These are phyloP conservation scores for Henricia sp. DNA, from an alignment of 53 echinoderm and acorn worm species.

Conservation along the genomic window DNA sequence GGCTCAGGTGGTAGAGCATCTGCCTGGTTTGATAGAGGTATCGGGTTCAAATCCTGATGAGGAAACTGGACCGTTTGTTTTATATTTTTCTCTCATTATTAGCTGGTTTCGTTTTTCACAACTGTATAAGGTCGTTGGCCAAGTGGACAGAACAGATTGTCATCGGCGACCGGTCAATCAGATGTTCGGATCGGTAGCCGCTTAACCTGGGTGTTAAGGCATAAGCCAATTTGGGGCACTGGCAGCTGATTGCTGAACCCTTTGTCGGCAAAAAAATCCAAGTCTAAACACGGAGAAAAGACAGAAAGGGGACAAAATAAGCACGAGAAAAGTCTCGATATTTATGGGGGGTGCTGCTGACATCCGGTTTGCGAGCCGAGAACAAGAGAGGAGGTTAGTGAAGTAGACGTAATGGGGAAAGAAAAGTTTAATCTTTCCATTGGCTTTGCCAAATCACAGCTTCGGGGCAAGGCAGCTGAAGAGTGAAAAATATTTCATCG, in stretches of 20 bases:
- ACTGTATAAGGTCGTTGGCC: slow-evolving; percentile 28
- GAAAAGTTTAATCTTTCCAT: slow-evolving; percentile 35
- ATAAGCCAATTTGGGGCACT: slow-evolving; percentile 18
- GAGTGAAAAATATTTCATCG: neutral
- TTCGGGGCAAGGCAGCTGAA: slow-evolving; percentile 13
- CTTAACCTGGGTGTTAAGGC: slow-evolving; percentile 2
- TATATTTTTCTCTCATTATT: too few relatives aligned
- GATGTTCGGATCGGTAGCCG: slow-evolving; percentile 21
- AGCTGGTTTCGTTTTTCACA: neutral
- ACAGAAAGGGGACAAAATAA: neutral
- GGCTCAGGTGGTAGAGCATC: too few relatives aligned
- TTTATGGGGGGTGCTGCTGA: slow-evolving; percentile 8
- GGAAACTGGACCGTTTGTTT: too few relatives aligned
- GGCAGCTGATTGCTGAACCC: slow-evolving; percentile 12
- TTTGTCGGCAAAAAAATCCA: slow-evolving; percentile 35
- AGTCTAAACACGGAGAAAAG: neutral
- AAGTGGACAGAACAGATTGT: slow-evolving; percentile 26
- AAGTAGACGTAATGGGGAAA: slow-evolving; percentile 48
- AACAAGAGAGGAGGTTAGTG: slow-evolving; percentile 2
- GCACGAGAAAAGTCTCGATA: neutral
- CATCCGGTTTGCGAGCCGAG: slow-evolving; percentile 23
- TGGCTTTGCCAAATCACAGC: slow-evolving; percentile 36
- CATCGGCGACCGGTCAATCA: neutral
- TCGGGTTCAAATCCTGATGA: too few relatives aligned
- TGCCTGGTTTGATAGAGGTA: too few relatives aligned